A percentile compares a stretch with the other conserved stretches of the same genome.
These are phyloP conservation scores for Pecten maximus DNA, from an alignment of 2,888 invertebrate genomes.

Conservation along the genomic window DNA sequence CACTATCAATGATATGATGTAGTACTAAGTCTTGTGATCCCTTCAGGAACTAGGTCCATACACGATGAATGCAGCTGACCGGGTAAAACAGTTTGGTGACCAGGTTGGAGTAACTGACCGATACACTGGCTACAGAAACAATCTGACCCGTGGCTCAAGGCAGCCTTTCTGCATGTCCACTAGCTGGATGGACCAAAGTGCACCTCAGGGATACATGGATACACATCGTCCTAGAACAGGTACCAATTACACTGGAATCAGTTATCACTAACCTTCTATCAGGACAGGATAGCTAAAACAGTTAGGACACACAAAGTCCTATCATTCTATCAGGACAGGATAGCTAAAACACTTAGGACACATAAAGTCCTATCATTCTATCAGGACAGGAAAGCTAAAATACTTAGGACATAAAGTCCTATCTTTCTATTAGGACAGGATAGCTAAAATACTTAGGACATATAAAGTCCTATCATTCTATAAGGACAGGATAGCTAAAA, in stretches of 20 bases:
- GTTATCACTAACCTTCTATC: not conserved
- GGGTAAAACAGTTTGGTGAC: slow-evolving; percentile 81
- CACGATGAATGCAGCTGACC: slow-evolving; percentile 74
- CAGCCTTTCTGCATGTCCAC: slow-evolving; percentile 72
- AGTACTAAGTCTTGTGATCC: not conserved
- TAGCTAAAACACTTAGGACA: too few species aligned
- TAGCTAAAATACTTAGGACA: too few species aligned
- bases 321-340: too few species aligned
- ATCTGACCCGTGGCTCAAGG: slow-evolving; percentile 74
- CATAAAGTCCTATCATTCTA: too few species aligned
- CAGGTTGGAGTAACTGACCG: slow-evolving; percentile 82
- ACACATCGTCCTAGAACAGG: slow-evolving; percentile 47
- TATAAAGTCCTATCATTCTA: too few species aligned
- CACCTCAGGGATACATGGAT: slow-evolving; percentile 57
- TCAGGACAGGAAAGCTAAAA: too few species aligned
- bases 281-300: not conserved
- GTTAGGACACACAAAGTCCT: too few species aligned
- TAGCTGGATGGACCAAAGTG: slow-evolving; percentile 69
- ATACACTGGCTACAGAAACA: slow-evolving; percentile 81
- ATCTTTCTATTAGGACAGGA: too few species aligned
- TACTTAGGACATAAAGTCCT: too few species aligned
- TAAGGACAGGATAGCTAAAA: too few species aligned
- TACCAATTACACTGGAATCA: not conserved
- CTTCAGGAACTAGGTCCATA: slow-evolving; percentile 73
- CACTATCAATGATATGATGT: not conserved